A percentile compares a stretch with the other conserved stretches of the same genome.
phyloP scores from a whole-genome alignment of 2,888 invertebrate species.

The Dasypolia templi region DNA sequence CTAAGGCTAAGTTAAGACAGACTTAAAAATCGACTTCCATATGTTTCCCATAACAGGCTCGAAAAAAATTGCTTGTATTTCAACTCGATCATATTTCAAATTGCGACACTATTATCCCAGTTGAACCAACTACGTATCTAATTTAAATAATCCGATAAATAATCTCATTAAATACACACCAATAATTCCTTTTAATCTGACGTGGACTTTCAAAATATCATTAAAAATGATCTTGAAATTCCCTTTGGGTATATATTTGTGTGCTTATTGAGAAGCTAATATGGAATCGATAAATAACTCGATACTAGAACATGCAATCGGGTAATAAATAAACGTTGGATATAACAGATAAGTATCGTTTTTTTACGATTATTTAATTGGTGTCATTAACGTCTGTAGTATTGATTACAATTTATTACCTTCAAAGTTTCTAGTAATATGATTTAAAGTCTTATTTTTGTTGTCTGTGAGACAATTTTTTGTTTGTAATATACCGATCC shows the following conservation, averaged over 20 bases:
- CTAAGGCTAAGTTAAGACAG: background rate
- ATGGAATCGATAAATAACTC: slow-evolving; percentile 70
- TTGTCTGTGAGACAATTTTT: slow-evolving; percentile 35
- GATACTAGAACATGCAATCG: slow-evolving; percentile 74
- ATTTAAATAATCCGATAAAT: slow-evolving; percentile 68
- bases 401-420: slow-evolving; percentile 84
- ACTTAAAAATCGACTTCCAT: slow-evolving; percentile 32
- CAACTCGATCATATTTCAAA: slow-evolving; percentile 61
- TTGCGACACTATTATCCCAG: slow-evolving; percentile 57
- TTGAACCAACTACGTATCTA: slow-evolving; percentile 42
- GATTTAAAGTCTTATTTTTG: slow-evolving; percentile 60
- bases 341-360: slow-evolving; percentile 74
- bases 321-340: slow-evolving; percentile 76
- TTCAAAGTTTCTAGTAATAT: slow-evolving; percentile 61
- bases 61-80: slow-evolving; percentile 40
- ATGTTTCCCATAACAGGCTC: slow-evolving; percentile 20
- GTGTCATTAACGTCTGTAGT: slow-evolving; percentile 79
- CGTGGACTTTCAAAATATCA: slow-evolving; percentile 75
- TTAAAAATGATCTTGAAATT: slow-evolving; percentile 71
- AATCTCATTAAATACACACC: slow-evolving; percentile 67
- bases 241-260: slow-evolving; percentile 68
- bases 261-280: slow-evolving; percentile 72
- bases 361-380: slow-evolving; percentile 85
- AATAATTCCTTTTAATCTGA: slow-evolving; percentile 76
- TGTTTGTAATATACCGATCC: slow-evolving; percentile 19